A percentile compares a stretch with the other conserved stretches of the same genome.
Evolutionary conservation across 2,113 vertebrate species (phyloP).

Genomic region (Carassius auratus): DNA sequence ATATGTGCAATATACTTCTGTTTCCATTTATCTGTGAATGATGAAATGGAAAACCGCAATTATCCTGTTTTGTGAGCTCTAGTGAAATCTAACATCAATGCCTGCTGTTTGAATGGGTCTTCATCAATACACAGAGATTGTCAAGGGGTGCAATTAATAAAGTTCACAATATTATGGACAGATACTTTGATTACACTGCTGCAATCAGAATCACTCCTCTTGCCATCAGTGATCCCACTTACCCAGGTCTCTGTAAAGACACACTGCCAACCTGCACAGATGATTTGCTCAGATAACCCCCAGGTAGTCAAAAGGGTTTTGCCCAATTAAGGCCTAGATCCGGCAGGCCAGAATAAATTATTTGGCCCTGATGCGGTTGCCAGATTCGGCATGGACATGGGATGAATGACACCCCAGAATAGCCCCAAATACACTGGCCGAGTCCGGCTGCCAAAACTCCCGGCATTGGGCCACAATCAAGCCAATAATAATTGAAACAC

Average conservation of each 20-base stretch:
- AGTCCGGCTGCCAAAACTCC: too few relatives aligned
- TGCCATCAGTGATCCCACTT: conserved; percentile 1
- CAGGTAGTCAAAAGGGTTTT: too few relatives aligned
- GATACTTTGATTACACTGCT: conserved; percentile 7
- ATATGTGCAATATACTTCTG: neutral
- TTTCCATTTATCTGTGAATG: neutral
- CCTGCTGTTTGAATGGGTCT: neutral
- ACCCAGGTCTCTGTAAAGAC: conserved; percentile 12
- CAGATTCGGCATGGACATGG: too few relatives aligned
- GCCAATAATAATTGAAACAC: too few relatives aligned
- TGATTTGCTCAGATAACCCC: neutral
- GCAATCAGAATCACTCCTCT: conserved; percentile 1
- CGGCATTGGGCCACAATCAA: too few relatives aligned
- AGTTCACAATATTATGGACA: neutral
- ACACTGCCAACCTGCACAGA: neutral
- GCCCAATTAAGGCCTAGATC: too few relatives aligned
- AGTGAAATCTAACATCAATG: neutral
- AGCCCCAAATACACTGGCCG: too few relatives aligned
- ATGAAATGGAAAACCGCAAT: conserved; percentile 3
- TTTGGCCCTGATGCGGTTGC: too few relatives aligned
- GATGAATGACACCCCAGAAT: too few relatives aligned
- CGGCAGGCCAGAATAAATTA: too few relatives aligned
- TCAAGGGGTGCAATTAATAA: neutral
- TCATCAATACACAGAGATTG: neutral
- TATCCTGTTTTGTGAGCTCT: neutral